phyloP scores from a whole-genome alignment of 2,888 invertebrate genomes.

The Gisinianus flammeolus region DNA sequence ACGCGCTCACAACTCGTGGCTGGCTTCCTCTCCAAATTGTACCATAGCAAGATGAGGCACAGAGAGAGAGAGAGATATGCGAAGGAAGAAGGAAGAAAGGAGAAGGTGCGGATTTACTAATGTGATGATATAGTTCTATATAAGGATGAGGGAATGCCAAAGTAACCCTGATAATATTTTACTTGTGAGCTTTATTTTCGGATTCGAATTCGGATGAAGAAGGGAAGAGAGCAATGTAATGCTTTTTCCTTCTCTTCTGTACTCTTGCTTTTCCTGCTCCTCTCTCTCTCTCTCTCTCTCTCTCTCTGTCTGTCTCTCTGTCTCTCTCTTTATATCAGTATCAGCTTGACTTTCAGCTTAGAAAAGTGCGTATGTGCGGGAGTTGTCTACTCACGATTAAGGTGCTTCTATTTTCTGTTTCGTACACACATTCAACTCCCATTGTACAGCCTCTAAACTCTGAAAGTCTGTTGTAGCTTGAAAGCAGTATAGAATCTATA shows the following conservation, averaged over 20 bases:
- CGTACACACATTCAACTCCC: background rate
- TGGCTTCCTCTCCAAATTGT: no score
- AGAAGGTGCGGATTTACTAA: background rate
- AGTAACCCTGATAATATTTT: slow-evolving; percentile 9
- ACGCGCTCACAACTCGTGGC: slow-evolving; percentile 10
- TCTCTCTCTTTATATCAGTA: no score
- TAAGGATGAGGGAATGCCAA: no score
- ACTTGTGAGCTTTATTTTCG: slow-evolving; percentile 22
- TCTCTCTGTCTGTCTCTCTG: background rate
- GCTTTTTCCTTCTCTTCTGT: no score
- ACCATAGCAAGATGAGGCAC: no score
- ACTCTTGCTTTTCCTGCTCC: no score
- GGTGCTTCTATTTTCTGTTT: background rate
- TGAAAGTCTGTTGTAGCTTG: no score
- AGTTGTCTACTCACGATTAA: slow-evolving; percentile 4
- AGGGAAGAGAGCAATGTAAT: slow-evolving; percentile 1
- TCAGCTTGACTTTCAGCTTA: background rate
- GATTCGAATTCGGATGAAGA: slow-evolving; percentile 4
- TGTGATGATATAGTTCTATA: slow-evolving; percentile 16
- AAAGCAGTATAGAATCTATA: no score
- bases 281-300: background rate
- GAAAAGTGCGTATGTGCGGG: background rate
- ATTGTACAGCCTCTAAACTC: no score
- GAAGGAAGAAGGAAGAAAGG: no score
- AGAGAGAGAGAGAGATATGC: no score